A percentile compares a stretch with the other conserved stretches of the same genome.
phyloP scores from a whole-genome alignment of 2,888 invertebrate species.

The Drosophila rellima region DNA sequence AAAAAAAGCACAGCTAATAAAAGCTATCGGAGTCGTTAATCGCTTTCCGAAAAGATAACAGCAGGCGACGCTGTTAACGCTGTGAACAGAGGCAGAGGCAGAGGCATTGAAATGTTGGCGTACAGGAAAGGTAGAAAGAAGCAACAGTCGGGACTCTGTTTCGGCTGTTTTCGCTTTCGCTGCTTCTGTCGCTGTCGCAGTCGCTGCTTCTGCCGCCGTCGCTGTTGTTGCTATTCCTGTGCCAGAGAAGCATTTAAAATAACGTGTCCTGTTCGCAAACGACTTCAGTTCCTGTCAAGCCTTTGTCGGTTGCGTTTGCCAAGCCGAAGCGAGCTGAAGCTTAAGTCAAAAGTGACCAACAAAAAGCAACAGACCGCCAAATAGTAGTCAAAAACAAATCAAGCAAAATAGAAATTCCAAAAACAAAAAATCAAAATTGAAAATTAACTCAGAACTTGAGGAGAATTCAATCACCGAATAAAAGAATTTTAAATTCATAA shows the following conservation, averaged over 20 bases:
- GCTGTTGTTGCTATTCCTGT: constrained; percentile 29
- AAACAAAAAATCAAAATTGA: not conserved
- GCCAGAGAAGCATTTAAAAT: constrained; percentile 59
- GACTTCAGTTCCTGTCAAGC: constrained; percentile 77
- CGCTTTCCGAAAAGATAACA: constrained; percentile 37
- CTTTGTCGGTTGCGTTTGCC: constrained; percentile 72
- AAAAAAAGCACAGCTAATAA: constrained; percentile 15
- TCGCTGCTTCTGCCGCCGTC: not conserved
- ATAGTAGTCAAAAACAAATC: constrained; percentile 8
- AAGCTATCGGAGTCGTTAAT: constrained; percentile 49
- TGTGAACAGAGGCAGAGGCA: constrained; percentile 17
- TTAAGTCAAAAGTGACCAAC: constrained; percentile 28
- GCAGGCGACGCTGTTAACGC: constrained; percentile 13
- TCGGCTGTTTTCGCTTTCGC: constrained; percentile 7
- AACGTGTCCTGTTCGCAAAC: constrained; percentile 55
- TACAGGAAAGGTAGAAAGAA: constrained; percentile 38
- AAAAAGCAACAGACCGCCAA: constrained; percentile 34
- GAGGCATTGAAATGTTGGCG: constrained; percentile 34
- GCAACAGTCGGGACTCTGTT: constrained; percentile 55
- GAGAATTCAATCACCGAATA: not conserved
- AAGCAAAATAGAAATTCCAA: constrained; percentile 6
- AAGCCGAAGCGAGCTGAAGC: constrained; percentile 45
- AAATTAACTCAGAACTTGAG: not conserved
- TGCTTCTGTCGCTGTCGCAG: not conserved
- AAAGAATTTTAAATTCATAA: not conserved